These are phyloP conservation scores for Lepus timidus DNA, from an alignment of 2,113 vertebrate species.

Conservation along the genomic window DNA sequence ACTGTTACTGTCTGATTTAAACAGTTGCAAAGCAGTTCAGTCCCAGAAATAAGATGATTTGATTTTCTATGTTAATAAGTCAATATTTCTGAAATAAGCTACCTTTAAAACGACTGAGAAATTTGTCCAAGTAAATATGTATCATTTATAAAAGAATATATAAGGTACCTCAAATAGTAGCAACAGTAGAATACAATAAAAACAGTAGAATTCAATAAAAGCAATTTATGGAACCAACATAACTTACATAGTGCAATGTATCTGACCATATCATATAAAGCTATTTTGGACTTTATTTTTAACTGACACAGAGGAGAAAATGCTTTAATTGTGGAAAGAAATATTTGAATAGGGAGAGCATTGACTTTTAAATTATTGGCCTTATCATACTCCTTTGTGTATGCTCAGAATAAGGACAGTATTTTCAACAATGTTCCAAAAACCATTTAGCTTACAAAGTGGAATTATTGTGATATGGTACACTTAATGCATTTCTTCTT, in stretches of 20 bases:
- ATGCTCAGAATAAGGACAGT: constrained; percentile 82
- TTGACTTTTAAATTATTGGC: constrained; percentile 81
- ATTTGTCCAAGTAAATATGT: constrained; percentile 4
- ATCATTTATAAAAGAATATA: constrained; percentile 45
- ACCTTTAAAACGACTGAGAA: constrained; percentile 47
- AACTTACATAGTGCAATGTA: constrained; percentile 40
- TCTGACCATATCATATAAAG: constrained; percentile 73
- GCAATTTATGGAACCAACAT: constrained; percentile 56
- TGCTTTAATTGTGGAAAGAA: constrained; percentile 80
- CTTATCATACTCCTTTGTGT: constrained; percentile 81
- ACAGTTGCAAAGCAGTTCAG: background rate
- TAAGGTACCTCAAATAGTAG: background rate
- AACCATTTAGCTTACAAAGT: constrained; percentile 81
- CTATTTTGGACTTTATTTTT: constrained; percentile 78
- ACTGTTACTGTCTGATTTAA: constrained; percentile 21
- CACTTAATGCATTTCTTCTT: constrained; percentile 82
- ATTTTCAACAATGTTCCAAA: constrained; percentile 82
- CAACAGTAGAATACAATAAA: constrained; percentile 60
- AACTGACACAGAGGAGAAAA: constrained; percentile 76
- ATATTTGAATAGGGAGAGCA: constrained; percentile 70
- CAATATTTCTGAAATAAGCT: constrained; percentile 40
- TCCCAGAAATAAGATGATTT: background rate
- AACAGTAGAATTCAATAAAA: constrained; percentile 61
- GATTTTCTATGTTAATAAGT: background rate
- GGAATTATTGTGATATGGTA: constrained; percentile 80